Base-by-base conservation (phyloP, 1,140 invertebrate genomes). In the Homarus americanus region DNA sequence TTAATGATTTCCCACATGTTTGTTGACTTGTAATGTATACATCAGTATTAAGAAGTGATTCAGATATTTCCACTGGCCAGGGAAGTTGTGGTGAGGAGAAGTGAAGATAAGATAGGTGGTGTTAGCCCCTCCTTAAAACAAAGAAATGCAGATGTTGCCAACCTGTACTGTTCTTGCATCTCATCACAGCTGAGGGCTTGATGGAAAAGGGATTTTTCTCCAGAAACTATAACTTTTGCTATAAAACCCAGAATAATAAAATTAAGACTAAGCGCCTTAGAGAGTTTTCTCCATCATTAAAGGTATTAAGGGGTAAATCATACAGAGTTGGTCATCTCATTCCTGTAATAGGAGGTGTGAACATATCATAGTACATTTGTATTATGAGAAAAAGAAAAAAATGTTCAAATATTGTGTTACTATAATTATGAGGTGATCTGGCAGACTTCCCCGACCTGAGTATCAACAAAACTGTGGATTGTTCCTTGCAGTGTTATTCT, bases 401-500 rank as follows among this genome's bases (percentile, higher is more conserved):
- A 34, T 75, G 36, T 76, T 41, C 53, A 58, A 58, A 58, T 58
- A 58, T 58, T 58, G 53, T 58, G 24, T 58, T n/a, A n/a, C n/a
- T 34, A 53, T n/a, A 41, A 49, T 15, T 36, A 44, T 17, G 36
- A 66, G 20, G 32, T 82, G 49, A 82, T 82, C 53, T 36, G 63
- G 80, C 80, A 82, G 63, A 82, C 17, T 36, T 34, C 38, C 80
- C 80, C 44, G 34, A 82, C 34, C 80, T 66, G 49, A 44, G 53
- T 34, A 58, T 58, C 63, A 78, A 41, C n/a, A 40, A 78, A 40
- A 78, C 34, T 82, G 80, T 82, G 80, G 80, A 82, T 53, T 82
- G 80, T 82, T 82, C 80, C 80, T 82, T 82, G 80, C 53, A 82
- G 53, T 82, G 80, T 82, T 82, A 38, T 82, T 82, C 49, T 82